phyloP scores from a whole-genome alignment of 2,888 invertebrate genomes.

The Drosophila mercatorum region DNA sequence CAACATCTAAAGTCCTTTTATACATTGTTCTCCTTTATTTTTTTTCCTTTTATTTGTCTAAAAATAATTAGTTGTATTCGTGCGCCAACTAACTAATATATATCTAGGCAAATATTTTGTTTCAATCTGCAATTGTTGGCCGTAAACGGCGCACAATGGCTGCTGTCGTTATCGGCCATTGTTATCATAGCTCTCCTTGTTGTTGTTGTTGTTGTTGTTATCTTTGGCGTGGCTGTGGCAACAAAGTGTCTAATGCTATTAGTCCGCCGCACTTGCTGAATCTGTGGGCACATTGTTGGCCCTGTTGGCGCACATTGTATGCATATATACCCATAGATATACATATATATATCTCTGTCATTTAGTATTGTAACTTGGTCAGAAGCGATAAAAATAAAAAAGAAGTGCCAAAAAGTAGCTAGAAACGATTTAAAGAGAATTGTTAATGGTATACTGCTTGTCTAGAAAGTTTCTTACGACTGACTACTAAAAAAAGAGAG shows the following conservation, averaged over 20 bases:
- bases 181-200: slow-evolving; percentile 9
- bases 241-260: slow-evolving; percentile 49
- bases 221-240: slow-evolving; percentile 31
- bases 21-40: not conserved
- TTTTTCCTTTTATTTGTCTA: not conserved
- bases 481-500: not conserved
- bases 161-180: slow-evolving; percentile 37
- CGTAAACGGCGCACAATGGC: slow-evolving; percentile 47
- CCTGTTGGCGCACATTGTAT: slow-evolving; percentile 23
- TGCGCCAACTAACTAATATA: slow-evolving; percentile 1
- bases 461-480: slow-evolving; percentile 34
- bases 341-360: slow-evolving; percentile 2
- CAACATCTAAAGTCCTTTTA: not conserved
- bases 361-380: slow-evolving; percentile 14
- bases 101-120: slow-evolving; percentile 49
- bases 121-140: slow-evolving; percentile 61
- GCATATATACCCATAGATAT: not conserved
- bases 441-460: slow-evolving; percentile 33
- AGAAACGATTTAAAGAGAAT: slow-evolving; percentile 45
- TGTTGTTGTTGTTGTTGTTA: slow-evolving; percentile 27
- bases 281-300: slow-evolving; percentile 39
- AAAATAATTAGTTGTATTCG: not conserved
- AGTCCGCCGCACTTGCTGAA: slow-evolving; percentile 27
- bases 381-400: slow-evolving; percentile 28
- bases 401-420: slow-evolving; percentile 7